Conservation (phyloP, 2,113 vertebrate species). For the Cebidichthys violaceus region DNA sequence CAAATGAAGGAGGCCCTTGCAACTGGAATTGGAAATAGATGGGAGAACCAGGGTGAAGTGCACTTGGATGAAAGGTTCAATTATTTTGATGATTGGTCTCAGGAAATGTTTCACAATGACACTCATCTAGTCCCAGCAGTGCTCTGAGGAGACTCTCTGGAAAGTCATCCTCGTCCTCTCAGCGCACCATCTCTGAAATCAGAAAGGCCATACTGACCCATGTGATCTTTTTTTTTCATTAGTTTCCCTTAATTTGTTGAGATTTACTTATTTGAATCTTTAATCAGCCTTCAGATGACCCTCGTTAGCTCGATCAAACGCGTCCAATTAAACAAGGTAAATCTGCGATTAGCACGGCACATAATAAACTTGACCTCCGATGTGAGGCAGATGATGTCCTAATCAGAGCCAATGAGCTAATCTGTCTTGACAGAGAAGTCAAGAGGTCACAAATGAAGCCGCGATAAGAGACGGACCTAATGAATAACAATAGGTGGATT, state of each 20-base stretch:
- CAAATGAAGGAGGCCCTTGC: constrained; percentile 68
- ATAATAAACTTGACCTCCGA: constrained; percentile 79
- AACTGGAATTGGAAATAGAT: constrained; percentile 69
- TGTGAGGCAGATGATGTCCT: constrained; percentile 72
- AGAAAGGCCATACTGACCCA: not conserved
- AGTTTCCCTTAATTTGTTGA: constrained; percentile 14
- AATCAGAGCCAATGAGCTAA: constrained; percentile 77
- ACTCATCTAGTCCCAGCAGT: constrained; percentile 42
- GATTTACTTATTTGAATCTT: constrained; percentile 42
- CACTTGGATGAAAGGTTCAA: constrained; percentile 66
- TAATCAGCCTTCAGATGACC: constrained; percentile 24
- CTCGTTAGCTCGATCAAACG: constrained; percentile 33
- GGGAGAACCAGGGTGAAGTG: constrained; percentile 62
- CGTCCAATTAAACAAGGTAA: constrained; percentile 60
- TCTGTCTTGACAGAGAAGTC: constrained; percentile 73
- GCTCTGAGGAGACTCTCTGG: constrained; percentile 16
- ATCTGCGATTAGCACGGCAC: constrained; percentile 60
- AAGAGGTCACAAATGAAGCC: constrained; percentile 79
- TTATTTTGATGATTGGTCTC: constrained; percentile 71
- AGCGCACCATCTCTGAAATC: constrained; percentile 24
- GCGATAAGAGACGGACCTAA: constrained; percentile 73
- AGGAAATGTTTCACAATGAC: constrained; percentile 60
- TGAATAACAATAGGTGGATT: constrained; percentile 82
- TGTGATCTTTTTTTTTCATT: constrained; percentile 4
- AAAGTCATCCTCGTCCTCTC: constrained; percentile 24